phyloP scores from a whole-genome alignment of 2,113 vertebrate genomes.

The Neofelis nebulosa region DNA sequence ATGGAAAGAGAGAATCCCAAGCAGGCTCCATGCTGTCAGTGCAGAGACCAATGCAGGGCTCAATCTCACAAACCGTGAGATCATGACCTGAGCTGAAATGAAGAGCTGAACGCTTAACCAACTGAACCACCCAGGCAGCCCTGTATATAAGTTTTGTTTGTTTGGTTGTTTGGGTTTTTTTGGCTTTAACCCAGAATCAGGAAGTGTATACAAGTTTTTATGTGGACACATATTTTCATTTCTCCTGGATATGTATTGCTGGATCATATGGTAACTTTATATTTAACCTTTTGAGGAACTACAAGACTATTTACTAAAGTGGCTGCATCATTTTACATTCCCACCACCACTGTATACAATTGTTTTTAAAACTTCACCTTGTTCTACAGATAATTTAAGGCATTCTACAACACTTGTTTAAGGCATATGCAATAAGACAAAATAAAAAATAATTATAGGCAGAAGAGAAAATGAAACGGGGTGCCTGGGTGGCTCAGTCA shows the following conservation, averaged over 20 bases:
- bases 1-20: too few relatives aligned
- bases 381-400: slow-evolving; percentile 43
- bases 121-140: too few relatives aligned
- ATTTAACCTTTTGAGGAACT: not conserved
- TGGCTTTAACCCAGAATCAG: too few relatives aligned
- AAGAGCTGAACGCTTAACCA: too few relatives aligned
- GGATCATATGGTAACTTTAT: not conserved
- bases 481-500: too few relatives aligned
- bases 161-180: too few relatives aligned
- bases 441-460: slow-evolving; percentile 49
- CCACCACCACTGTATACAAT: not conserved
- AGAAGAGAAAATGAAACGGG: not conserved
- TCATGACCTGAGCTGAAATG: too few relatives aligned
- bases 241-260: not conserved
- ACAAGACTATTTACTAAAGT: not conserved
- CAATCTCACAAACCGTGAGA: too few relatives aligned
- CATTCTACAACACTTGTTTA: not conserved
- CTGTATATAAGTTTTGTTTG: too few relatives aligned
- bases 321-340: not conserved
- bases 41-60: too few relatives aligned
- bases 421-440: not conserved
- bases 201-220: not conserved
- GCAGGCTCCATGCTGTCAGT: too few relatives aligned
- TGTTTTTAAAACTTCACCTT: slow-evolving; percentile 38
- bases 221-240: not conserved